These are phyloP conservation scores for Phataginus tricuspis DNA, from an alignment of 2,797 vertebrate genomes.

Conservation along the genomic window DNA sequence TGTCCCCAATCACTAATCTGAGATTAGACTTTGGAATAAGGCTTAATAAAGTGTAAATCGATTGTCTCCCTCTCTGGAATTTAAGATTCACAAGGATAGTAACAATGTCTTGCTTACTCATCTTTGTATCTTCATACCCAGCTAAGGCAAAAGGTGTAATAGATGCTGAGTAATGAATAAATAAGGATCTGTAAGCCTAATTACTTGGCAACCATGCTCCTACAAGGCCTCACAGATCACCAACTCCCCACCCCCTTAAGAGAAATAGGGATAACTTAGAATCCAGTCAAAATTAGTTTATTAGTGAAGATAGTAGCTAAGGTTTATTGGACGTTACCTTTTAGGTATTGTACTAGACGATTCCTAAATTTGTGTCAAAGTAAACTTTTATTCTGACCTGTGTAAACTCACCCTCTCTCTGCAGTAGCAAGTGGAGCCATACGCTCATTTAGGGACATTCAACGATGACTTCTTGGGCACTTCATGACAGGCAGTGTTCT, in stretches of 20 bases:
- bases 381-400: neutral
- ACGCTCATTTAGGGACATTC: neutral
- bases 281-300: neutral
- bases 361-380: neutral
- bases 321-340: neutral
- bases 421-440: neutral
- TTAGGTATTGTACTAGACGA: neutral
- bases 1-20: neutral
- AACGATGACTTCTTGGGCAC: neutral
- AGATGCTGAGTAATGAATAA: neutral
- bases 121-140: neutral
- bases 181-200: neutral
- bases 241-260: neutral
- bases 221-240: neutral
- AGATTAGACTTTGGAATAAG: neutral
- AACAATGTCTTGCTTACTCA: neutral
- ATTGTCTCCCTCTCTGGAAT: neutral
- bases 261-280: neutral
- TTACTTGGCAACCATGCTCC: neutral
- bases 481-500: neutral
- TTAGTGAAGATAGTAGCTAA: neutral
- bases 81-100: neutral
- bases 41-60: neutral
- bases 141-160: neutral
- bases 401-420: neutral